A percentile compares a stretch with the other conserved stretches of the same genome.
Evolutionary conservation across 2,113 vertebrate genomes (phyloP).

Genomic region (Aramus guarauna): DNA sequence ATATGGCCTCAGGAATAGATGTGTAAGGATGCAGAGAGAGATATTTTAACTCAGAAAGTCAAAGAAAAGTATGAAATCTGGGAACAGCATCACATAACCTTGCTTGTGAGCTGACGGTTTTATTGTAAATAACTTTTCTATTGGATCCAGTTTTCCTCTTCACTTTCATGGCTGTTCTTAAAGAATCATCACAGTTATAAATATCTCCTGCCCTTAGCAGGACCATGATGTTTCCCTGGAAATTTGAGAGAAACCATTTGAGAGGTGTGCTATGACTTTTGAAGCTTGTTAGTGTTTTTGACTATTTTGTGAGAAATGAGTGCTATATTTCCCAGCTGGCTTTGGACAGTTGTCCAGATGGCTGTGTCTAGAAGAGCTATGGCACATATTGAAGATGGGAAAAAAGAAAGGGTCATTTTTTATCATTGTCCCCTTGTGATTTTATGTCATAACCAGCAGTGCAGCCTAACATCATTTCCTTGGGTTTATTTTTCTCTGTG

Average conservation of each 20-base stretch:
- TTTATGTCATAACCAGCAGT: not conserved
- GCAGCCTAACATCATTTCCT: not conserved
- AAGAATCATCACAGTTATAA: not conserved
- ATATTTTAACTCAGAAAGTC: not conserved
- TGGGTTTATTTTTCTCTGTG: not conserved
- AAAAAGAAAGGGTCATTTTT: not conserved
- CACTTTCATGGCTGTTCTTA: not conserved
- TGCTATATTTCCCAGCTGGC: not conserved
- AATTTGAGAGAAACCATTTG: not conserved
- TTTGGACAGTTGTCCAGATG: not conserved
- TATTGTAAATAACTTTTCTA: not conserved
- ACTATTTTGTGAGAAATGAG: not conserved
- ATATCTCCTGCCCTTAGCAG: not conserved
- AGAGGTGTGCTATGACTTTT: not conserved
- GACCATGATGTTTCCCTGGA: not conserved
- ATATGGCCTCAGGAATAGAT: not conserved
- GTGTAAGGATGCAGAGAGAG: not conserved
- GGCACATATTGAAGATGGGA: not conserved
- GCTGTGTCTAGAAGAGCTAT: not conserved
- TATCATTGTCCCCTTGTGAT: not conserved
- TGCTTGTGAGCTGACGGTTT: not conserved
- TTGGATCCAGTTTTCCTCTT: not conserved
- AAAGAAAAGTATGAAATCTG: not conserved
- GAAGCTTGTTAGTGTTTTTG: not conserved
- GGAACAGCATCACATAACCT: not conserved